Base-by-base conservation (phyloP, 2,888 invertebrate species). In the Lasioglossum leucozonium region DNA sequence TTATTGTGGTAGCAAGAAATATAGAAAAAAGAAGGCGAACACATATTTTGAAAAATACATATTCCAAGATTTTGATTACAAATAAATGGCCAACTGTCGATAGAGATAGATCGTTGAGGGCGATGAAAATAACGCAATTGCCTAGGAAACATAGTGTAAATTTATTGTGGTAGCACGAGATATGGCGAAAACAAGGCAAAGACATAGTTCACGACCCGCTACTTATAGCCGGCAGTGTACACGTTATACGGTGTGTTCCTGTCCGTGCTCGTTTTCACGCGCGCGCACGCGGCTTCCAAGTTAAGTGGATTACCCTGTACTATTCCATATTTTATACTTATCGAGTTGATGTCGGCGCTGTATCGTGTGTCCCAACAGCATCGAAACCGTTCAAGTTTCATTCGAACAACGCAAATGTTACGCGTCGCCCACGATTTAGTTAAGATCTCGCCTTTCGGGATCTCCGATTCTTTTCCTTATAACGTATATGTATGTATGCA, bases 291-390 rank as follows among this genome's bases (percentile, higher is more conserved):
- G 58, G 16, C 58, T 62, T 62, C 58, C 58, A 30, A 65, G 18
- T 65, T 65, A 65, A 65, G 18, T 65, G 65, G 65, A 65, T 65
- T 34, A 65, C 65, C 34, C 65, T 65, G 34, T 65, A 65, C 65
- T 34, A 65, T 65, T 65, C 65, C 65, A 65, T 30, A 65, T 65
- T 65, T 65, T 34, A 65, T 34, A 65, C 58, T 62, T 62, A 62
- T 62, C 26, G 58, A 62, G 58, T 62, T 16, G 58, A 30, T 16
- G 26, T 62, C 58, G 58, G 2, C 30, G 58, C 58, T 62, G 58
- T 62, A 30, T 62, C 58, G 58, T 62, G 58, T 30, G 58, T 30
- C 58, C 58, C 58, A 62, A 62, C 58, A 62, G 5, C 58, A 30
- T 62, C 26, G 58, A 62, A 30, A 62, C 58, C 58, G 26, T 62